A percentile compares a stretch with the other conserved stretches of the same genome.
phyloP scores from a whole-genome alignment of 2,888 invertebrate species.

The Acleris literana region DNA sequence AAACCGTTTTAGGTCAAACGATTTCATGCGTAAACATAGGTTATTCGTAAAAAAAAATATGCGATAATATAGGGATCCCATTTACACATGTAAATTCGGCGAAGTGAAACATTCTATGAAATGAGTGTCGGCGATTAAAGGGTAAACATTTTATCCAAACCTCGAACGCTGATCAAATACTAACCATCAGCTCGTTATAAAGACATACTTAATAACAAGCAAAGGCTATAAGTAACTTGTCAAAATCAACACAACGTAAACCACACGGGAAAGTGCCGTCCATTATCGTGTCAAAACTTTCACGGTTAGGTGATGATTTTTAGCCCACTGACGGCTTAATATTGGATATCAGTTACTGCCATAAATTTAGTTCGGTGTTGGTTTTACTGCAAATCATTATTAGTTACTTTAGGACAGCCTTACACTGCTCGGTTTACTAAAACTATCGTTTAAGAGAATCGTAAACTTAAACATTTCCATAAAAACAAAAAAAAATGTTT shows the following conservation, averaged over 20 bases:
- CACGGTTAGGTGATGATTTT: constrained; percentile 16
- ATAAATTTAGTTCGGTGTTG: constrained; percentile 18
- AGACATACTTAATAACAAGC: neutral
- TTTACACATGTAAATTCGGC: no score
- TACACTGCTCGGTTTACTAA: no score
- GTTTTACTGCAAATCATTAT: constrained; percentile 5
- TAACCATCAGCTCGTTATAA: neutral
- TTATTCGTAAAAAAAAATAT: no score
- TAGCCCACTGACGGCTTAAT: constrained; percentile 20
- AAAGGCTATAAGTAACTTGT: constrained; percentile 9
- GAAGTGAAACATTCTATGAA: no score
- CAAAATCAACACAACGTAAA: constrained; percentile 21
- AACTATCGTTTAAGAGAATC: no score
- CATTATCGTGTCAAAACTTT: constrained; percentile 22
- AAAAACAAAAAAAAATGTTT: no score
- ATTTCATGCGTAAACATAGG: no score
- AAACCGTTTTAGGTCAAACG: no score
- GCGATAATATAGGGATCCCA: no score
- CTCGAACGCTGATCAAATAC: neutral
- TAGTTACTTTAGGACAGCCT: neutral
- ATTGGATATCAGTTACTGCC: constrained; percentile 15
- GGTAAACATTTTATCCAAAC: no score
- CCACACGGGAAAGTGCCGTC: constrained; percentile 2
- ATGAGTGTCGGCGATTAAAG: no score
- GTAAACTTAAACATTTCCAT: no score